Conservation (phyloP, 2,797 vertebrate genomes). For the Dromococcyx pavoninus region DNA sequence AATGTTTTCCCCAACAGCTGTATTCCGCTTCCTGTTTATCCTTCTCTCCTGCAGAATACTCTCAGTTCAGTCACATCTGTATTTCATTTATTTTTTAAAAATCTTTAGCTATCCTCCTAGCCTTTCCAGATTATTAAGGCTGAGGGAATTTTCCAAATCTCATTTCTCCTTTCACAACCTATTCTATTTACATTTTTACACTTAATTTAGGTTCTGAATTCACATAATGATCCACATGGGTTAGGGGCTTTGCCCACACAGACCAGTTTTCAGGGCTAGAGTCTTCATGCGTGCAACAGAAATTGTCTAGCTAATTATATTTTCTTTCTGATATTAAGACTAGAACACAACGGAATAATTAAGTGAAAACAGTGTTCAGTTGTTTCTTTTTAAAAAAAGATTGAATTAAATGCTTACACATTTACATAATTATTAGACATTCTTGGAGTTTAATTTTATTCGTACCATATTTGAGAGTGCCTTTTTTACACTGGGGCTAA, state of each 20-base stretch:
- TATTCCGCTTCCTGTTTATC: conserved; percentile 67
- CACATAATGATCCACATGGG: neutral
- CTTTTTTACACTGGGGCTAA: neutral
- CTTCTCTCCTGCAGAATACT: conserved; percentile 49
- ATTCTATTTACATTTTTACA: conserved; percentile 47
- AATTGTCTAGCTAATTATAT: neutral
- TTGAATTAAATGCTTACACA: neutral
- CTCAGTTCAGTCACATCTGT: conserved; percentile 47
- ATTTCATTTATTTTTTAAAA: conserved; percentile 49
- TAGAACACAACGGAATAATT: neutral
- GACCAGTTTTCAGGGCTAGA: neutral
- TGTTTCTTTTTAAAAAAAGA: neutral
- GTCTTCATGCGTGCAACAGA: neutral
- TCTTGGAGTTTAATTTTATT: neutral
- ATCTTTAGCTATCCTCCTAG: conserved; percentile 24
- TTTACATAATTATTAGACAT: neutral
- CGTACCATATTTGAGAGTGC: neutral
- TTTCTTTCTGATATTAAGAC: neutral
- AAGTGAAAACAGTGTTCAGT: neutral
- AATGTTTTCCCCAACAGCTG: conserved; percentile 65
- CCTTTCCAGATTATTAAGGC: conserved; percentile 40
- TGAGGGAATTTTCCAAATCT: conserved; percentile 37
- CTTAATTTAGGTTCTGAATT: conserved; percentile 49
- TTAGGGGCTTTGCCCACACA: neutral
- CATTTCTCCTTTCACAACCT: conserved; percentile 30